These are phyloP conservation scores for Balearica regulorum DNA, from an alignment of 2,797 vertebrate species.

Conservation along the genomic window DNA sequence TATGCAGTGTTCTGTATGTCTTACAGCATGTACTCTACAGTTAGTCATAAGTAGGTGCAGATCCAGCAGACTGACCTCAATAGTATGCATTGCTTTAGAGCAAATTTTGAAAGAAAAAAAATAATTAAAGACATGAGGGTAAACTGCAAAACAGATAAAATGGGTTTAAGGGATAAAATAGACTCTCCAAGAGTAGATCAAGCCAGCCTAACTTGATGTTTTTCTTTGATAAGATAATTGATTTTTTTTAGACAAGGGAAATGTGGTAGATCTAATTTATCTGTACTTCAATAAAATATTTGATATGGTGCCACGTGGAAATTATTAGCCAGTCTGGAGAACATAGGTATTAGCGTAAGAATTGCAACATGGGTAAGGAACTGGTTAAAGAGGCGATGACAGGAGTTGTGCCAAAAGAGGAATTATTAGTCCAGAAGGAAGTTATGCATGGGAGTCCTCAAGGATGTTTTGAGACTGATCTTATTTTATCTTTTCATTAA, in stretches of 20 bases:
- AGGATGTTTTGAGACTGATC: conserved; percentile 29
- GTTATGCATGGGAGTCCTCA: background rate
- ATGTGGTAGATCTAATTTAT: background rate
- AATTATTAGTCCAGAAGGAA: conserved; percentile 1
- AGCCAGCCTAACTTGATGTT: background rate
- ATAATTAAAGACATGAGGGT: background rate
- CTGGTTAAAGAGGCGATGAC: background rate
- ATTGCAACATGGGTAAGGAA: background rate
- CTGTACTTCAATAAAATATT: background rate
- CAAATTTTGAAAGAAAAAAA: background rate
- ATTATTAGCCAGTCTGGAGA: background rate
- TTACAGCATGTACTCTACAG: background rate
- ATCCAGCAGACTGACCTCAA: background rate
- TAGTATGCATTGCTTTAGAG: background rate
- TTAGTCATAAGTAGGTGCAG: background rate
- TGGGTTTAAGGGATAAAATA: background rate
- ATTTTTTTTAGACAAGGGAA: background rate
- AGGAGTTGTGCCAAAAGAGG: background rate
- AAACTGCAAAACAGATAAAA: background rate
- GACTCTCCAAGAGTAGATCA: background rate
- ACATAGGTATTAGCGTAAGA: background rate
- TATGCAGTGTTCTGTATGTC: background rate
- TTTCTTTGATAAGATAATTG: background rate
- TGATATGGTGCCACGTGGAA: background rate
- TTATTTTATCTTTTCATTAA: conserved; percentile 52